Evolutionary conservation across 2,888 invertebrate genomes (phyloP), one percentile per base, ranked within the genome.

Genomic region (Melangyna quadrimaculata): DNA sequence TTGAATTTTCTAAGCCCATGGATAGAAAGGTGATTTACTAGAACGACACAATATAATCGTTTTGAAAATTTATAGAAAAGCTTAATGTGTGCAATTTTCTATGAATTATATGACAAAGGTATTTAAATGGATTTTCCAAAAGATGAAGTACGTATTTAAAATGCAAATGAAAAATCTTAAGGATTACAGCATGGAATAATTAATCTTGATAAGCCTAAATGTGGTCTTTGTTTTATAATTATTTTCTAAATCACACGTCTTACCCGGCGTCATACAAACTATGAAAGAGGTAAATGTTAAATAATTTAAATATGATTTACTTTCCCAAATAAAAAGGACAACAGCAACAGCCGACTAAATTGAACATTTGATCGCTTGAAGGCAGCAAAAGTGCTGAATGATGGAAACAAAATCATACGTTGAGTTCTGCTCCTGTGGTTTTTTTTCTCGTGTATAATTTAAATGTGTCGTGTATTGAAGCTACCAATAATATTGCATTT

Each of bases 1-100:
- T 37, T 63, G 40, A 63, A 63, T 43, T 43, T 63, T 27, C 63
- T 7, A 43, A 10, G 27, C 1, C 27, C 27, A 43, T n/a, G 63
- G n/a, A 43, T 63, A 10, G 9, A 17, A 29, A 61, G 24, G 24
- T 61, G 61, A 45, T 65, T 65, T 65, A 45, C 29, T 45, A 48
- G 19, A 19, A 45, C 12, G 65, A 65, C 19, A 65, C 29, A 22
- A 59, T 35, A 29, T 63, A 45, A 65, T 45, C 45, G 65, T 45
- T 65, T 65, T 32, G 19, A 43, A 45, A 65, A 65, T 65, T 65
- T 45, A 65, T 65, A 65, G 65, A 6, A 45, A 29, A 19, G 29
- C 29, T 65, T 65, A 45, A 45, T 65, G 45, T 43, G 17, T 19
- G 12, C 45, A 29, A 65, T 65, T 65, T n/a, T 32, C 45, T 29